Evolutionary conservation across 2,113 vertebrate genomes (phyloP), one percentile per base, ranked within the genome.

Genomic region (Nesoenas mayeri): DNA sequence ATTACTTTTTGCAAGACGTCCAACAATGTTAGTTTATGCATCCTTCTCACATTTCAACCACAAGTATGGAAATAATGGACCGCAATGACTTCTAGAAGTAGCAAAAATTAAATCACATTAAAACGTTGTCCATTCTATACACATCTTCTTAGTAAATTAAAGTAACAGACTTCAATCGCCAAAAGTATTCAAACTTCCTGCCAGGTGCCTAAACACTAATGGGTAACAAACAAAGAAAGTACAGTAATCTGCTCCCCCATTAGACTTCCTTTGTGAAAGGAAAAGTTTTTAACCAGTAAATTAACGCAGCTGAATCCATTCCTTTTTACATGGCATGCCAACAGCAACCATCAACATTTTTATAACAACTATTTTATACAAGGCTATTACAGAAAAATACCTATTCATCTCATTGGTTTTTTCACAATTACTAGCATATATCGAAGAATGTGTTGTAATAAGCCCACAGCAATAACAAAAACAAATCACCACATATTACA

Each of bases 141-240:
- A 31, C 16, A 16, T 81, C 94, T 95, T 92, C 81, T 79, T 69
- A 88, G 91, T 51, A 93, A 95, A 79, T 79, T 88, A 26, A 83
- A 74, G 57, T 74, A 93, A 73, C 38, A 93, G 82, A 85, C 53
- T 96, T 93, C 96, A 98, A 98, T 97, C 97, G 96, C 89, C 42
- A 97, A 88, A 97, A 95, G 78, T 94, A 97, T 96, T 96, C 91
- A 67, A 84, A 94, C 96, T 98, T 98, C 98, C 98, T 98, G 98
- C 96, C 95, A 96, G 87, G 88, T 97, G 96, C 96, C 93, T 97
- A 97, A 99, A 98, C 94, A 97, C 93, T 88, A 97, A 95, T 80
- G 94, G 97, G 89, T 82, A 94, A 97, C 93, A 92, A 97, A 94
- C 96, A 97, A 98, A 97, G 86, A 93, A 93, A 95, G 96, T 92